Conservation (phyloP, 1,140 invertebrate genomes). For the Drosophila neocordata region DNA sequence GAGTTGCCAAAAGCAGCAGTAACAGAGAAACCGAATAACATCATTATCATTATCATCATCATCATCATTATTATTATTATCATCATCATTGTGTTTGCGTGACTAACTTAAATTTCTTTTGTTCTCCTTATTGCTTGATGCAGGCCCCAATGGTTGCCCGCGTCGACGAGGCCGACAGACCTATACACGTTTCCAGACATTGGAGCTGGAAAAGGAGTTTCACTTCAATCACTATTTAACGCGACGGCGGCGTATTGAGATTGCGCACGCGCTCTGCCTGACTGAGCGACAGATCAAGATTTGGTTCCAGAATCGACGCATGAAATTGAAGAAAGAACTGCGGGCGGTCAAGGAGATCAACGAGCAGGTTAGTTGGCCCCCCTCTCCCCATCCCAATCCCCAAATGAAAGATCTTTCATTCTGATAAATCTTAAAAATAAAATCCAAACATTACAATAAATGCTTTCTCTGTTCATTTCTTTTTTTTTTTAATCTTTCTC, state of each 20-base stretch:
- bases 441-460: background rate
- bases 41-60: conserved; percentile 4
- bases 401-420: too few relatives aligned
- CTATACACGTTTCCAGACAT: conserved; percentile 97
- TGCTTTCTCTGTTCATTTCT: background rate
- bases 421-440: too few relatives aligned
- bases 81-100: conserved; percentile 19
- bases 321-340: conserved; percentile 98
- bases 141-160: conserved; percentile 98
- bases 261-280: conserved; percentile 97
- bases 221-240: conserved; percentile 99
- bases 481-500: too few relatives aligned
- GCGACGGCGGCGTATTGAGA: conserved; percentile 96
- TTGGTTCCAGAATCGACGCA: conserved; percentile 98
- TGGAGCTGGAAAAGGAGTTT: conserved; percentile 98
- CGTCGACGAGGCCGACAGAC: conserved; percentile 96
- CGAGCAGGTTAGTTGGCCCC: conserved; percentile 88
- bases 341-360: conserved; percentile 97
- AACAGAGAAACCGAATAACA: conserved; percentile 20
- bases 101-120: conserved; percentile 52
- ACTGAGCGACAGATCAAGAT: conserved; percentile 99
- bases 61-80: conserved; percentile 9
- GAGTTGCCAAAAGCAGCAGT: conserved; percentile 44
- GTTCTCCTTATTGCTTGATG: conserved; percentile 73
- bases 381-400: background rate